Conservation (phyloP, 2,888 invertebrate species). For the Agriopis aurantiaria region DNA sequence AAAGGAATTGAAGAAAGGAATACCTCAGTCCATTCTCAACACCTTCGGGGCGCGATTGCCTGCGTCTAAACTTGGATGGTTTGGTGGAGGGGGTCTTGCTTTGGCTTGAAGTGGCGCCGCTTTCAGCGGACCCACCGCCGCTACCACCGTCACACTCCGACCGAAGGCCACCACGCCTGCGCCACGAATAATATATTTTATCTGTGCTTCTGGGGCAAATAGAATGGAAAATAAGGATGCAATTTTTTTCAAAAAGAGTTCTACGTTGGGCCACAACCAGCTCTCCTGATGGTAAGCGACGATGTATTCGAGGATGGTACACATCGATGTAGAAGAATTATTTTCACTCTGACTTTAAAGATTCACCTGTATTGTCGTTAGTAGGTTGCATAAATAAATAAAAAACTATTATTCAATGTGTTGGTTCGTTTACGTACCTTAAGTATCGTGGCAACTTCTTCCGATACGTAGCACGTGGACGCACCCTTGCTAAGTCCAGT, state of each 20-base stretch:
- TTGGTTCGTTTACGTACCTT: constrained; percentile 55
- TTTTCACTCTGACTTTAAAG: background rate
- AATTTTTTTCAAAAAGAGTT: background rate
- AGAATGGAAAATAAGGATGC: background rate
- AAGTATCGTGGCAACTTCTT: constrained; percentile 78
- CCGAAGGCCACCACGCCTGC: constrained; percentile 62
- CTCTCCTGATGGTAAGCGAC: background rate
- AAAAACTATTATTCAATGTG: too few relatives aligned
- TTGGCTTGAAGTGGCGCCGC: constrained; percentile 79
- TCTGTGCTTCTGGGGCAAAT: background rate
- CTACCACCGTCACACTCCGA: constrained; percentile 80
- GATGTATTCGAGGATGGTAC: background rate
- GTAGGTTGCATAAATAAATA: too few relatives aligned
- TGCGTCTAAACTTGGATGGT: constrained; percentile 72
- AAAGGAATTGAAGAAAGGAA: constrained; percentile 5
- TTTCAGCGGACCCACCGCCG: constrained; percentile 78
- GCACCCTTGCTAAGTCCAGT: constrained; percentile 78
- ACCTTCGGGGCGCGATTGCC: constrained; percentile 72
- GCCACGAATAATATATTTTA: constrained; percentile 1
- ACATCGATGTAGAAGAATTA: background rate
- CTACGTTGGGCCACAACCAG: background rate
- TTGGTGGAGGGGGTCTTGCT: constrained; percentile 72
- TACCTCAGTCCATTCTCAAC: constrained; percentile 74
- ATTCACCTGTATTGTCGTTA: background rate
- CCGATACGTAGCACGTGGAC: constrained; percentile 72